Evolutionary conservation across 2,797 vertebrate genomes (phyloP).

Genomic region (Sebastes matsubarae): DNA sequence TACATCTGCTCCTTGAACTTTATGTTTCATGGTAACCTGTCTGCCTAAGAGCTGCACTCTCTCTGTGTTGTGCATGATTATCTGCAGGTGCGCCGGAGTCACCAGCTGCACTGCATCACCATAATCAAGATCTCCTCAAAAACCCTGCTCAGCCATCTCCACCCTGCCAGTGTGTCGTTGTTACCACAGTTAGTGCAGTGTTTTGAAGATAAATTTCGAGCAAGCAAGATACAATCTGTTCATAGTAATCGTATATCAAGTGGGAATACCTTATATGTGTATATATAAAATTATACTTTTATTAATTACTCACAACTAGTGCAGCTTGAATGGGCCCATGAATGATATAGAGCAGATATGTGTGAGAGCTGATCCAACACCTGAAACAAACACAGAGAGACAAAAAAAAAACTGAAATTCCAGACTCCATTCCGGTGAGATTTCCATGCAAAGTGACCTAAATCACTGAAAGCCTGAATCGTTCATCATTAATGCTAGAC

Average conservation of each 20-base stretch:
- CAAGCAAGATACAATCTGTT: not conserved
- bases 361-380: conserved; percentile 81
- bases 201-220: not conserved
- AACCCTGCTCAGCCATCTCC: no score
- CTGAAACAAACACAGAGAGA: conserved; percentile 58
- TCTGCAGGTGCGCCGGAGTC: no score
- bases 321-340: conserved; percentile 83
- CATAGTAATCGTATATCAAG: not conserved
- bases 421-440: not conserved
- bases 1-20: no score
- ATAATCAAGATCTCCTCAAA: no score
- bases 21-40: no score
- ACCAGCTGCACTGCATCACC: no score
- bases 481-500: not conserved
- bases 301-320: conserved; percentile 76
- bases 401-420: not conserved
- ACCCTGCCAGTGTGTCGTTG: no score
- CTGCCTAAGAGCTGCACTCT: no score
- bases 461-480: not conserved
- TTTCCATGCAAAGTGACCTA: not conserved
- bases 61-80: no score
- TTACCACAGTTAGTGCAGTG: no score
- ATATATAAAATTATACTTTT: not conserved
- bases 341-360: conserved; percentile 78
- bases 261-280: not conserved